Conservation (phyloP, 1,140 invertebrate species). For the Procambarus clarkii region DNA sequence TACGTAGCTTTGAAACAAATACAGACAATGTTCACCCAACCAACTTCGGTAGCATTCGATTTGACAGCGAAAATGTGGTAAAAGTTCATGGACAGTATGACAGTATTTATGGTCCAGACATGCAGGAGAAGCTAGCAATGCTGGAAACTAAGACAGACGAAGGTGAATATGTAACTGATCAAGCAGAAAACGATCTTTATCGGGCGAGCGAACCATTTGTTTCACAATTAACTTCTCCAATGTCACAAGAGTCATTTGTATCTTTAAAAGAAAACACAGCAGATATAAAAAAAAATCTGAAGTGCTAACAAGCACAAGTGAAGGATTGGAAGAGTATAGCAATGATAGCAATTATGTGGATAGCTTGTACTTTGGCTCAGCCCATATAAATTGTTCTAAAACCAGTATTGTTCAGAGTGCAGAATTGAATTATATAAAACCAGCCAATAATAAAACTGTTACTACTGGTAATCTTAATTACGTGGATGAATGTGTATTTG, state of each 20-base stretch:
- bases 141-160: not conserved
- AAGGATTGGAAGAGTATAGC: not conserved
- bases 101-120: not conserved
- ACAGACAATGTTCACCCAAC: constrained; percentile 30
- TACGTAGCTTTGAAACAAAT: not conserved
- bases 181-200: not conserved
- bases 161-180: not conserved
- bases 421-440: not conserved
- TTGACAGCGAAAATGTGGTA: constrained; percentile 43
- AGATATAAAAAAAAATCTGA: not conserved
- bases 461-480: constrained; percentile 9
- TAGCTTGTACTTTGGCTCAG: not conserved
- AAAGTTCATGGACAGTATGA: constrained; percentile 53
- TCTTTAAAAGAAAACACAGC: not conserved
- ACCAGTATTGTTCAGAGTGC: not conserved
- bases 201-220: not conserved
- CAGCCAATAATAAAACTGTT: not conserved
- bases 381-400: not conserved
- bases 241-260: not conserved
- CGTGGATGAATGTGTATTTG: constrained; percentile 39
- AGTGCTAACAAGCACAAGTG: not conserved
- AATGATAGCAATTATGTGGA: not conserved
- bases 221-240: not conserved
- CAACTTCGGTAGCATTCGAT: constrained; percentile 51
- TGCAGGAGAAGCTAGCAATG: not conserved